These are phyloP conservation scores for Chondrosia reniformis DNA, from an alignment of 37 sponge, comb jelly and placozoan genomes.

Conservation along the genomic window DNA sequence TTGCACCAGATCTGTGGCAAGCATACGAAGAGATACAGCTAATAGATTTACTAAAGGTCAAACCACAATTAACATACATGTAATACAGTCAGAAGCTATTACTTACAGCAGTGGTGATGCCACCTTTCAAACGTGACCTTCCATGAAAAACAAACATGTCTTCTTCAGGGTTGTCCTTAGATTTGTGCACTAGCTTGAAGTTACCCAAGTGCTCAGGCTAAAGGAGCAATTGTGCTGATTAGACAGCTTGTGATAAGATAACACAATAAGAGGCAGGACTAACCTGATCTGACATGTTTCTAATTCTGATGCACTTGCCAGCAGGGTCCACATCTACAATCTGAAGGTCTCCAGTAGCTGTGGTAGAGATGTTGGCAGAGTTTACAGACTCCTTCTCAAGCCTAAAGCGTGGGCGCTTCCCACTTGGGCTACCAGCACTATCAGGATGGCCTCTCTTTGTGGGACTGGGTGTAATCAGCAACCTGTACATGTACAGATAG, in stretches of 20 bases:
- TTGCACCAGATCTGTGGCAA: conserved; percentile 60
- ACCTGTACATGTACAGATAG: too few relatives aligned
- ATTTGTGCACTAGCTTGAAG: conserved; percentile 58
- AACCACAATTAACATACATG: background rate
- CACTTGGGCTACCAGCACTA: background rate
- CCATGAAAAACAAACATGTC: conserved; percentile 59
- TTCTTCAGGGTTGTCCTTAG: conserved; percentile 26
- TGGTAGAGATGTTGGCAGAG: conserved; percentile 26
- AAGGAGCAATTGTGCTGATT: background rate
- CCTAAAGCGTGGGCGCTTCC: background rate
- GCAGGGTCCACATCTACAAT: conserved; percentile 68
- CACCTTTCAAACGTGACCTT: conserved; percentile 72
- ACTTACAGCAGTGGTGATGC: conserved; percentile 71
- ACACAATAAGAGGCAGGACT: background rate
- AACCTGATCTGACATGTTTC: conserved; percentile 70
- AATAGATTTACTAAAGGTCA: too few relatives aligned
- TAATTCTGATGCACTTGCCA: conserved; percentile 62
- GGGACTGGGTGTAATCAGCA: conserved; percentile 4
- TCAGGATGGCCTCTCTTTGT: background rate
- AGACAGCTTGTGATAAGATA: background rate
- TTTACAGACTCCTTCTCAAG: conserved; percentile 12
- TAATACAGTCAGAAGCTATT: background rate
- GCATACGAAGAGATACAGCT: background rate
- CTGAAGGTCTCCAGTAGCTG: conserved; percentile 61
- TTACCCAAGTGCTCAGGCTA: conserved; percentile 60